Evolutionary conservation across 2,797 vertebrate genomes (phyloP), one percentile per base, ranked within the genome.

Genomic region (Phrynocephalus forsythii): DNA sequence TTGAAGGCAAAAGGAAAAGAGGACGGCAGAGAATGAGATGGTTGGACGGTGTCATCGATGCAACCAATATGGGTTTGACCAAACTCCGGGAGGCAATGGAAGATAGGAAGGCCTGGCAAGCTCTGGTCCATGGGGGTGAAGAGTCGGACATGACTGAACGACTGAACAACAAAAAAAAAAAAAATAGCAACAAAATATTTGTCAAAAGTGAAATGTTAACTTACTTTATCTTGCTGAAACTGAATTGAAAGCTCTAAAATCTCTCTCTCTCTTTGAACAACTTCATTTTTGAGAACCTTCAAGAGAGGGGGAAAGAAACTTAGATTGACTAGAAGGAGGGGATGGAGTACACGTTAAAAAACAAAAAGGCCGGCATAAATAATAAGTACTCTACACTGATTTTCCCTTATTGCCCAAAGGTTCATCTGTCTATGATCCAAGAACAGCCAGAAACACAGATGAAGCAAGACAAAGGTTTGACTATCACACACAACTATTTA

Each of bases 181-280:
- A 38, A 33, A 18, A n/a, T 38, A 73, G 38, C 13, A 10, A 9
- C 73, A 93, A 87, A 24, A 83, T 28, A 82, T 24, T 44, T 0
- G 44, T 89, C 85, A n/a, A 68, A 82, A 86, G 1, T 1, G 66
- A 85, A 92, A 22, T 9, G 13, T 13, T 56, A 60, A 88, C 93
- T 95, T 93, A 98, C 98, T 96, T 97, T 97, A 93, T 98, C 97
- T 91, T 94, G 92, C 83, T 96, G 96, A 90, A 96, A 94, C 38
- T 96, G 86, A 87, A 87, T 92, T 89, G 95, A 96, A 92, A 98
- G 96, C 78, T 98, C 97, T 82, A 97, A 93, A 30, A 97, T 89
- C 85, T 91, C 94, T 56, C 91, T 94, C 79, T 98, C 97, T n/a
- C 88, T 96, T 91, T 97, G 96, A 87, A 88, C 89, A 83, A 98